Conservation (phyloP, 1,140 invertebrate genomes). For the Andrena cerasifolii region DNA sequence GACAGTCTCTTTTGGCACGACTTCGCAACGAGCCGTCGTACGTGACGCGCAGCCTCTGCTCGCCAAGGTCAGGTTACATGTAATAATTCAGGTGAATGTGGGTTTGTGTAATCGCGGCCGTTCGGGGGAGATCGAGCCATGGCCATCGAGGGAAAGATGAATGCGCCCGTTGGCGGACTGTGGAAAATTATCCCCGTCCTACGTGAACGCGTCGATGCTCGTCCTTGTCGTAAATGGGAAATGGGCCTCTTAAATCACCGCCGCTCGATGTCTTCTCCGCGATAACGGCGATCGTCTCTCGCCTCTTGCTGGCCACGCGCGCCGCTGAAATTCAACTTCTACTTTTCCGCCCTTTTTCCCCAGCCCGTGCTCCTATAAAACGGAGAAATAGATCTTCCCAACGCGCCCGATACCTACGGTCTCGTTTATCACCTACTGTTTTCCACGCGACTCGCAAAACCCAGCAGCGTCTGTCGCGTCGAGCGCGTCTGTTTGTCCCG, state of each 20-base stretch:
- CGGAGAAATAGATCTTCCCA: too few species aligned
- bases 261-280: neutral
- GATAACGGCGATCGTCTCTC: neutral
- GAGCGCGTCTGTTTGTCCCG: neutral
- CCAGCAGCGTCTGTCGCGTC: neutral
- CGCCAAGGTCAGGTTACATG: constrained; percentile 48
- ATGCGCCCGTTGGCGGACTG: constrained; percentile 16
- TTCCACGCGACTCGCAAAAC: neutral
- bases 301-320: neutral
- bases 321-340: neutral
- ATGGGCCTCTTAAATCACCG: constrained; percentile 31
- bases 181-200: constrained; percentile 31
- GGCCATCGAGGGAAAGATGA: constrained; percentile 12
- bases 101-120: constrained; percentile 46
- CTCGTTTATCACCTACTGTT: neutral
- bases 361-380: too few species aligned
- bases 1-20: constrained; percentile 45
- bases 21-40: neutral
- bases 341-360: too few species aligned
- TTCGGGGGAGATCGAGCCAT: neutral
- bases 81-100: constrained; percentile 49
- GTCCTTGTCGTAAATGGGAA: neutral
- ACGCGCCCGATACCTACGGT: too few species aligned
- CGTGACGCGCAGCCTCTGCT: constrained; percentile 6
- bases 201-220: neutral